Evolutionary conservation across 2,797 vertebrate genomes (phyloP), one percentile per base, ranked within the genome.

Genomic region (Echeneis naucrates): DNA sequence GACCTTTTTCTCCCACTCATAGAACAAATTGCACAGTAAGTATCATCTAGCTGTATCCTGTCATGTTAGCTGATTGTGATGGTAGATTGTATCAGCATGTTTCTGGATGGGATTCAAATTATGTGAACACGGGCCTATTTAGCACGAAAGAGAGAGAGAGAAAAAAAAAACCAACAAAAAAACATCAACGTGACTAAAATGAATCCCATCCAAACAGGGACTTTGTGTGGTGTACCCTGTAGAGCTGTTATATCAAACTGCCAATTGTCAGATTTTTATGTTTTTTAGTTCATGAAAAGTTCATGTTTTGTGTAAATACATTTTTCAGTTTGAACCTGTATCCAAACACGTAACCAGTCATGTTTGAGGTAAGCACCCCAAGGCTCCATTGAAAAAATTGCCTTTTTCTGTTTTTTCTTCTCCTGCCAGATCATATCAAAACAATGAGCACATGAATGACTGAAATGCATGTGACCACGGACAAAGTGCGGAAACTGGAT

Each of bases 1-100:
- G 11, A 66, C 26, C 74, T 30, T 72, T 51, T 84, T 68, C 52
- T 59, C 62, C 35, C 40, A 48, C 53, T 53, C 26, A 52, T 69
- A 94, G 93, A 94, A 75, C 93, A 94, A 92, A 91, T 94, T 83
- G 60, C 87, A 84, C 91, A 91, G 93, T 94, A 83, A 93, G 93
- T 94, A 88, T 76, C 16, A n/a, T 54, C 0, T 11, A 3, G 21
- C 2, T 54, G 3, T 26, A 12, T 66, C 35, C 26, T 5, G 30
- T 30, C n/a, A 21, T 72, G 48, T 82, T 8, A 72, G 26, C 64
- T 82, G 60, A 47, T 23, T 65, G 61, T 75, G 11, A 50, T 82
- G 62, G 48, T 87, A 70, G 56, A 58, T 38, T 63, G 62, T 66
- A 19, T 78, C 2, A 13, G 3, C n/a, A 2, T 68, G 27, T 69